These are phyloP conservation scores for Hydropsyche betteni DNA, from an alignment of 2,888 invertebrate genomes.

Conservation along the genomic window DNA sequence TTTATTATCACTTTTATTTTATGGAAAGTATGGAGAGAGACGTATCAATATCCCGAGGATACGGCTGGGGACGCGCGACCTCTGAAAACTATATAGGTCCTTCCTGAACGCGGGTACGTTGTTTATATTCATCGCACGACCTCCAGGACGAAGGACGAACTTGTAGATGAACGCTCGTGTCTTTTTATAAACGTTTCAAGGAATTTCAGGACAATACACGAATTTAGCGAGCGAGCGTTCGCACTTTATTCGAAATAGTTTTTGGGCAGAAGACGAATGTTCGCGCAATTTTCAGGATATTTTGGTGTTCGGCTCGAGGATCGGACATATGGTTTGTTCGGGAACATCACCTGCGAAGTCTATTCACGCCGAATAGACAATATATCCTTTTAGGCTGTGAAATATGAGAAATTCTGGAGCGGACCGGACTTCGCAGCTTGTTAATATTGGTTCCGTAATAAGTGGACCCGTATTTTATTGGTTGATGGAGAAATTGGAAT, in stretches of 20 bases:
- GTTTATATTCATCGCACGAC: conserved; percentile 46
- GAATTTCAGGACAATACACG: no score
- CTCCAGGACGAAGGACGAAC: conserved; percentile 11
- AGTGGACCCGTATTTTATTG: neutral
- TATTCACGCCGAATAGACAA: conserved; percentile 38
- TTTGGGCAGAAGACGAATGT: no score
- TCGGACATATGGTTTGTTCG: conserved; percentile 21
- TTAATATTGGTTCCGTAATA: conserved; percentile 26
- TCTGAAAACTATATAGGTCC: conserved; percentile 34
- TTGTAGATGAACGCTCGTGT: neutral
- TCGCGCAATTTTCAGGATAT: neutral
- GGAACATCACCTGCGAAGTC: conserved; percentile 17
- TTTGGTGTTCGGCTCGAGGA: neutral
- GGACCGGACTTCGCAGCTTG: conserved; percentile 23
- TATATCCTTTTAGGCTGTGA: conserved; percentile 34
- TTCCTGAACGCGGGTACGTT: conserved; percentile 27
- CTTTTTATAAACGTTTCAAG: no score
- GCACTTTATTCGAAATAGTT: no score
- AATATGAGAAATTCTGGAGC: conserved; percentile 37
- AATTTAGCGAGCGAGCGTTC: no score
- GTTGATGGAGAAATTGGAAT: conserved; percentile 12
- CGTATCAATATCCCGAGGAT: conserved; percentile 37
- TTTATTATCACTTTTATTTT: conserved; percentile 42
- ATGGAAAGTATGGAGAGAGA: conserved; percentile 38
- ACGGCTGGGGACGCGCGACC: conserved; percentile 30